Base-by-base conservation (phyloP, 2,888 invertebrate species). In the Ptilodon capucinus region DNA sequence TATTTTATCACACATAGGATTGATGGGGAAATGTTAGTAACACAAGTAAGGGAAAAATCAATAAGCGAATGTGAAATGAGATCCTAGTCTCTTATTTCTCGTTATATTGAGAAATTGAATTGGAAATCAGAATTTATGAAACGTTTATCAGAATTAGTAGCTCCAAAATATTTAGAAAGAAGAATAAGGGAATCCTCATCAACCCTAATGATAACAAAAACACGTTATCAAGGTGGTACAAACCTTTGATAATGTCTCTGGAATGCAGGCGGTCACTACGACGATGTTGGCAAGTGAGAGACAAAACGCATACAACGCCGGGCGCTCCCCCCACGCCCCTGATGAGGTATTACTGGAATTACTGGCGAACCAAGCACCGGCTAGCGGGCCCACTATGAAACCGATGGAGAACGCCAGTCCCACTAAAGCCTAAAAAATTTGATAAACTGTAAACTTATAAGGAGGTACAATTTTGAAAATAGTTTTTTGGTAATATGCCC, bases 321-420 rank as follows among this genome's bases (percentile, higher is more conserved):
- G 98, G 25, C 94, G 86, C 56, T 95, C 92, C 70, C 95, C 98
- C 95, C 97, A 97, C 32, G 92, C 84, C 40, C 94, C 93, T 35
- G 92, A 84, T 55, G 76, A 60, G 1, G 56, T 51, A 68, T 92
- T 92, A 71, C 93, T 93, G 3, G n/a, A n/a, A n/a, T 93, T 93
- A 64, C 92, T 92, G 1, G 97, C 95, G 81, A 98, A 97, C 78
- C 94, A 91, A 4, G 98, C 99, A 18, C 99, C 99, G 57, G 99
- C 97, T 81, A 98, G 92, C 2, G 99, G 99, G 0, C 99, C 99
- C 54, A 98, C 90, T 67, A 99, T 96, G 85, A 99, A 99, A n/a
- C 98, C 99, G 52, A 99, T 86, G 1, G 99, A 99, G 87, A 99
- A 99, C 6, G 99, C 98, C 66, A 98, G 94, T 9, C 99, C 99